Conservation (phyloP, 2,888 invertebrate genomes). For the Lypha dubia region DNA sequence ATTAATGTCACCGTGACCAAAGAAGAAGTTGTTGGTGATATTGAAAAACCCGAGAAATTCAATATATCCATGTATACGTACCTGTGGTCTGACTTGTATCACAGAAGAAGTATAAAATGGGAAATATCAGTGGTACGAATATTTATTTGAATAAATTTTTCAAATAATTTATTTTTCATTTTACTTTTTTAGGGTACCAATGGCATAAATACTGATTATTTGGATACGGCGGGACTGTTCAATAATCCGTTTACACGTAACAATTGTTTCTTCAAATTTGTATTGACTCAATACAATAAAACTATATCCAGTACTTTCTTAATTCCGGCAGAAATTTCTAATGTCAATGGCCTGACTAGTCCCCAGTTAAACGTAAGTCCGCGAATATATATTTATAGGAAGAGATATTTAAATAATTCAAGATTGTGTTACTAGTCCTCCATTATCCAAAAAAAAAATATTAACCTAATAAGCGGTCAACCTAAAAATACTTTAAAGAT, state of each 20-base stretch:
- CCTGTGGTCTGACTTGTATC: slow-evolving; percentile 85
- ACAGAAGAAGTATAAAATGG: slow-evolving; percentile 75
- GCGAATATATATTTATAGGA: too few species aligned
- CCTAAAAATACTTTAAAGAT: too few species aligned
- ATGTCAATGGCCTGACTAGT: slow-evolving; percentile 84
- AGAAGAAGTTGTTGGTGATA: slow-evolving; percentile 84
- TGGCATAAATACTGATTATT: slow-evolving; percentile 74
- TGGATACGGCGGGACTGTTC: slow-evolving; percentile 75
- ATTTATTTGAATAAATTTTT: neutral
- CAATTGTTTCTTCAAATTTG: slow-evolving; percentile 81
- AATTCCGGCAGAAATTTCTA: slow-evolving; percentile 86
- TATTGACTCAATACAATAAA: slow-evolving; percentile 83
- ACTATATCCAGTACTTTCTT: slow-evolving; percentile 86
- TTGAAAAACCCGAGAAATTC: slow-evolving; percentile 83
- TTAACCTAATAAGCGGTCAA: too few species aligned
- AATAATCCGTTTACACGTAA: slow-evolving; percentile 57
- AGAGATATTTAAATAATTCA: too few species aligned
- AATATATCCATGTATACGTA: slow-evolving; percentile 85
- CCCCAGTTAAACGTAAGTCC: slow-evolving; percentile 86
- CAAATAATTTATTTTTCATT: neutral
- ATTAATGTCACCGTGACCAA: slow-evolving; percentile 87
- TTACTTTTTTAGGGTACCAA: slow-evolving; percentile 76
- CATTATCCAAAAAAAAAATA: too few species aligned
- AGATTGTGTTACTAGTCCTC: too few species aligned
- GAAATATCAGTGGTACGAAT: slow-evolving; percentile 78